Conservation (phyloP, 2,797 vertebrate species). For the Neomorphus geoffroyi region DNA sequence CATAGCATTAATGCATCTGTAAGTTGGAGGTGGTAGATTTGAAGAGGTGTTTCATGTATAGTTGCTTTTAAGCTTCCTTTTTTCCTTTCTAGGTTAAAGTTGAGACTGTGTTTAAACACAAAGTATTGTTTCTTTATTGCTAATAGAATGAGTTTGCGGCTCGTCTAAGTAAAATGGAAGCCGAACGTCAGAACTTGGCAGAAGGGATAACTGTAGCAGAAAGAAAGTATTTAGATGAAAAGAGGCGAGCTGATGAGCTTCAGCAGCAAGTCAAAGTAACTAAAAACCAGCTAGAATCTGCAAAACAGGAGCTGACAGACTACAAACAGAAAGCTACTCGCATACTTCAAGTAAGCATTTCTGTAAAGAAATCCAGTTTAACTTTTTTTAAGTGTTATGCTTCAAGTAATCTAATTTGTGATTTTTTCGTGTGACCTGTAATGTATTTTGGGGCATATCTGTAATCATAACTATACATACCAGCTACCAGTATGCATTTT, state of each 20-base stretch:
- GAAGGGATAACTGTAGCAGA: slow-evolving; percentile 87
- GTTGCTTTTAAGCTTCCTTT: slow-evolving; percentile 9
- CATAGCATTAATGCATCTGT: background rate
- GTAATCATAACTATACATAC: background rate
- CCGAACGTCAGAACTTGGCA: slow-evolving; percentile 89
- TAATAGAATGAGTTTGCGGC: slow-evolving; percentile 85
- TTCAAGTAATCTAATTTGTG: background rate
- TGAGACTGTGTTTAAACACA: slow-evolving; percentile 32
- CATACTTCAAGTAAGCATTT: slow-evolving; percentile 87
- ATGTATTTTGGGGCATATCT: background rate
- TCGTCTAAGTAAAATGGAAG: slow-evolving; percentile 87
- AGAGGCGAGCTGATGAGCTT: slow-evolving; percentile 84
- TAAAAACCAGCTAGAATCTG: slow-evolving; percentile 81
- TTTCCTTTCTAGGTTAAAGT: slow-evolving; percentile 6
- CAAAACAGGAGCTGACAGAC: slow-evolving; percentile 90
- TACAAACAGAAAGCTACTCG: slow-evolving; percentile 98
- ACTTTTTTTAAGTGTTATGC: background rate
- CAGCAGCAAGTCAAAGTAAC: slow-evolving; percentile 87
- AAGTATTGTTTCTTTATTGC: slow-evolving; percentile 36
- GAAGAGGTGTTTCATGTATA: background rate
- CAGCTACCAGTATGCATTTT: background rate
- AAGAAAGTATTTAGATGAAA: slow-evolving; percentile 87
- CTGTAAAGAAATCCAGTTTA: background rate
- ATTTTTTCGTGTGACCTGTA: background rate
- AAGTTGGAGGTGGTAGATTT: background rate